phyloP scores from a whole-genome alignment of 2,797 vertebrate genomes.

The Siniperca obscura region DNA sequence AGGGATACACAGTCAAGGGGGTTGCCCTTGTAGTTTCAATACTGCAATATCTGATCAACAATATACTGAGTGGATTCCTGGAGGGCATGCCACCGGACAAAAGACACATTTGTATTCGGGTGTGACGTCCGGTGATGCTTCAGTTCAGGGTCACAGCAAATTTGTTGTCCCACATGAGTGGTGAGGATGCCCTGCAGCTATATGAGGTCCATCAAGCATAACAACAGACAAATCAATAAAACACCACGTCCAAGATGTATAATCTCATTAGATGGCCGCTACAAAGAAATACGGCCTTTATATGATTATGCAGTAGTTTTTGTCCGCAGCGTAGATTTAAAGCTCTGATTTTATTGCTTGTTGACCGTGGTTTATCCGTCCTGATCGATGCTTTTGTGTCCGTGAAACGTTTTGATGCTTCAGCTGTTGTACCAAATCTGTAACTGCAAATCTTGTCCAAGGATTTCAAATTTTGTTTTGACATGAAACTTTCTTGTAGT shows the following conservation, averaged over 20 bases:
- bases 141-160: conserved; percentile 58
- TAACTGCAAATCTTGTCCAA: neutral
- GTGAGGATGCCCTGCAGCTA: conserved; percentile 55
- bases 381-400: conserved; percentile 39
- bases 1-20: conserved; percentile 35
- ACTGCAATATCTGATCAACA: conserved; percentile 55
- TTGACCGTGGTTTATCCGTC: conserved; percentile 54
- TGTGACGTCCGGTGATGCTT: conserved; percentile 43
- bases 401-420: conserved; percentile 37
- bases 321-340: conserved; percentile 48
- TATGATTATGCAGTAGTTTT: conserved; percentile 63
- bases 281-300: conserved; percentile 57
- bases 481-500: conserved; percentile 17
- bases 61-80: conserved; percentile 38
- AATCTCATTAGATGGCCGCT: conserved; percentile 71
- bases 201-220: conserved; percentile 60
- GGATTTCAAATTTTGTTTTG: conserved; percentile 7
- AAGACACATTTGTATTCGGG: conserved; percentile 40
- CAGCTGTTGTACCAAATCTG: conserved; percentile 29
- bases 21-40: conserved; percentile 45
- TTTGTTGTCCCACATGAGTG: conserved; percentile 60
- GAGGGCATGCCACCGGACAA: conserved; percentile 30
- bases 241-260: conserved; percentile 66
- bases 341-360: conserved; percentile 55
- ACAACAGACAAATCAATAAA: conserved; percentile 74